Base-by-base conservation (phyloP, 2,113 vertebrate species). In the Xiphophorus maculatus region DNA sequence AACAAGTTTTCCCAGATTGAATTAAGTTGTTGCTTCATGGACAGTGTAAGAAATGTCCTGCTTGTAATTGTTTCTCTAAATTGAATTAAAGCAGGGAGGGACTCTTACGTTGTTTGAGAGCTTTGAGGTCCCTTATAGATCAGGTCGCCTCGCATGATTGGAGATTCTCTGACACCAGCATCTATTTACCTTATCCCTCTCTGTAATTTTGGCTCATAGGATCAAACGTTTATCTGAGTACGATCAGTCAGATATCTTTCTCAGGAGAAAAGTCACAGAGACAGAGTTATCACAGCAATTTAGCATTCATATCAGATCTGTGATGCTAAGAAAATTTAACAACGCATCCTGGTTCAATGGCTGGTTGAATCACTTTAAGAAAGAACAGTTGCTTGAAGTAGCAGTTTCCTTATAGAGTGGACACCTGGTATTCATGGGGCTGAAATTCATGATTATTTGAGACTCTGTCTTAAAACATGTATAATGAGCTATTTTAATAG, bases 201-300 rank as follows among this genome's bases (percentile, higher is more conserved):
- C 60, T 67, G 76, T 74, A 73, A 71, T 44, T 62, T 30, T 76
- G 30, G 73, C 73, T 84, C 37, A 4, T 5, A 0, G 80, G 79
- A 86, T 85, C 33, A 71, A 75, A 44, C 37, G 5, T 33, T 78
- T 83, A 87, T 89, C 88, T 66, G 30, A 90, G 90, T 84, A 72
- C 29, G 79, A 48, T 48, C 44, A 48, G 44, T 48, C 44, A 5
- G 15, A 48, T 48, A 17, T 48, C 17, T 48, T 48, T 48, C 44
- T 48, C 44, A 19, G 44, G 44, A 48, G 5, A 48, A 48, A 19
- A 48, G 44, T 17, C 17, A 5, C 5, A 3, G 44, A 48, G 17
- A 48, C 44, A 48, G 17, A 48, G 44, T 48, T 48, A 48, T 48
- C 44, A 19, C 17, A 48, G 4, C 4, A 19, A 19, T 17, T 48